Conservation (phyloP, 1,140 invertebrate genomes). For the Cydia strobilella region DNA sequence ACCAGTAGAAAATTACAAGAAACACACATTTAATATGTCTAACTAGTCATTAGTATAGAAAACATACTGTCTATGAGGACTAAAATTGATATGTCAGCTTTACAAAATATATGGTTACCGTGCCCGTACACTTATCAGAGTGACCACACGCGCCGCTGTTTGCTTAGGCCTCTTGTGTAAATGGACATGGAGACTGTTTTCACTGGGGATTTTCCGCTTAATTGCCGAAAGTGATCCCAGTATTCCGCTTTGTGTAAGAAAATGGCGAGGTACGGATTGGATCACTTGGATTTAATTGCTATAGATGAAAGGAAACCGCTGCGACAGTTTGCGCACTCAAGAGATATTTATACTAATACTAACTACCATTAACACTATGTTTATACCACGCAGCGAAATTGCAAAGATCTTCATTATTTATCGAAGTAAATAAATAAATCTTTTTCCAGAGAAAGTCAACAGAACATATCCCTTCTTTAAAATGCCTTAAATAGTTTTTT, state of each 20-base stretch:
- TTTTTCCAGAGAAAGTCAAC: no score
- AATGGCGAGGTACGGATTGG: neutral
- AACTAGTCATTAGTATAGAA: neutral
- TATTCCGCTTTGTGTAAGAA: neutral
- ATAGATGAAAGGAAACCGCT: neutral
- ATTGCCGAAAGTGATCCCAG: constrained; percentile 50
- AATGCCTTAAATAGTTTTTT: no score
- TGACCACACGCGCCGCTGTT: constrained; percentile 65
- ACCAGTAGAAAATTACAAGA: no score
- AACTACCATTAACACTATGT: no score
- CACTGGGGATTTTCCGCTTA: constrained; percentile 49
- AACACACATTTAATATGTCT: no score
- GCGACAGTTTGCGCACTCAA: neutral
- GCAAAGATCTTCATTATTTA: no score
- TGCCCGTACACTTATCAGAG: constrained; percentile 64
- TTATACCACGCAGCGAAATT: no score
- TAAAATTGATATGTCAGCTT: neutral
- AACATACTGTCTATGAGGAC: neutral
- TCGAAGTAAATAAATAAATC: no score
- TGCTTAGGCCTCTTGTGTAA: constrained; percentile 72
- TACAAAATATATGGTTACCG: constrained; percentile 46
- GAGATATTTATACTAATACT: no score
- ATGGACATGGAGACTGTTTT: constrained; percentile 66
- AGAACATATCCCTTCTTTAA: no score
- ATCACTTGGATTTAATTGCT: neutral